Evolutionary conservation across 2,797 vertebrate species (phyloP).

Genomic region (Periparus ater): DNA sequence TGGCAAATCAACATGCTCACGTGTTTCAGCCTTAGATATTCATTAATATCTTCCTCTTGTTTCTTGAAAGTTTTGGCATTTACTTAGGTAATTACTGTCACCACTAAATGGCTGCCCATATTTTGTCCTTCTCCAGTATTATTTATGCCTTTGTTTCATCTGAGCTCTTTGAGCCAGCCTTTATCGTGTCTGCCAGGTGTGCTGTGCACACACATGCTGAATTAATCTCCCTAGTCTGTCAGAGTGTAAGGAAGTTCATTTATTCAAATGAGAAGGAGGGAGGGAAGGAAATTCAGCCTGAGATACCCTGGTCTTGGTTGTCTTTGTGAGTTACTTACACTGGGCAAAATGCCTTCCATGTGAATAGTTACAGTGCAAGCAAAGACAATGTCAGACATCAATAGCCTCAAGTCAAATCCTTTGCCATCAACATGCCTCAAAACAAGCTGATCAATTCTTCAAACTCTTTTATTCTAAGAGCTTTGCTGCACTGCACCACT

Average conservation of each 20-base stretch:
- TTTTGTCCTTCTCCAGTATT: slow-evolving; percentile 52
- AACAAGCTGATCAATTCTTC: neutral
- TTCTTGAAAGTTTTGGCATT: slow-evolving; percentile 71
- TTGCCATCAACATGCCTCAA: neutral
- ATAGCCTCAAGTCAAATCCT: neutral
- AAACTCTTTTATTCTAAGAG: slow-evolving; percentile 13
- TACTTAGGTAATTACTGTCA: slow-evolving; percentile 69
- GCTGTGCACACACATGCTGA: slow-evolving; percentile 28
- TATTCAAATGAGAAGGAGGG: slow-evolving; percentile 16
- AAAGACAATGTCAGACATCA: neutral
- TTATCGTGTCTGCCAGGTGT: slow-evolving; percentile 60
- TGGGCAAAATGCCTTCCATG: neutral
- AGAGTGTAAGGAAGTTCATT: slow-evolving; percentile 48
- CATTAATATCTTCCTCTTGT: slow-evolving; percentile 36
- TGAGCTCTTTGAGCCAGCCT: slow-evolving; percentile 47
- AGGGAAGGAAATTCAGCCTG: neutral
- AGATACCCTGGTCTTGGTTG: neutral
- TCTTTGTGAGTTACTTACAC: neutral
- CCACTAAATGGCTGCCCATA: slow-evolving; percentile 48
- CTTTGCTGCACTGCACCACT: neutral
- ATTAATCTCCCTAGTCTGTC: slow-evolving; percentile 62
- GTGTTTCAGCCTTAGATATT: slow-evolving; percentile 59
- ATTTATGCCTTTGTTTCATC: slow-evolving; percentile 65
- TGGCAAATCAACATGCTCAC: slow-evolving; percentile 7
- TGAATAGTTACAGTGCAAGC: neutral